Evolutionary conservation across 2,113 vertebrate species (phyloP).

Genomic region (Anolis sagrei): DNA sequence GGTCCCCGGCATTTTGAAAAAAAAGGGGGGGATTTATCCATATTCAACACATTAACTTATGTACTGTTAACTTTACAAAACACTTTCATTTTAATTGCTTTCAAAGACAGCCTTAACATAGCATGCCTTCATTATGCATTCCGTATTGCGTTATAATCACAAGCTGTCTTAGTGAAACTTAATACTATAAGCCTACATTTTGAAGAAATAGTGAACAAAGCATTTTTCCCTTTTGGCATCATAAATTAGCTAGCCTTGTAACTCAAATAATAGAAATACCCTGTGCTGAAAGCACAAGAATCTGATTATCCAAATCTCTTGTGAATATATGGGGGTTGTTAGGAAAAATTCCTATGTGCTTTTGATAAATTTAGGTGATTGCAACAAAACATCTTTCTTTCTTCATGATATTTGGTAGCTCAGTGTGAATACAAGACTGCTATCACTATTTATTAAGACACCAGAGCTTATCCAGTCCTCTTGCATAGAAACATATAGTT

Average conservation of each 20-base stretch:
- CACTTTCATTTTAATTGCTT: conserved; percentile 54
- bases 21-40: background rate
- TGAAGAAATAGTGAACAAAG: background rate
- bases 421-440: too few species aligned
- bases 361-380: conserved; percentile 4
- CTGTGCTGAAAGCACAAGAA: background rate
- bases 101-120: conserved; percentile 36
- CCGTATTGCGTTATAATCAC: conserved; percentile 18
- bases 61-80: conserved; percentile 57
- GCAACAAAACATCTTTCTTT: background rate
- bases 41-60: conserved; percentile 19
- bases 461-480: too few species aligned
- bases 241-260: conserved; percentile 10
- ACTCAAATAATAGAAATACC: conserved; percentile 37
- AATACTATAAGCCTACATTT: background rate
- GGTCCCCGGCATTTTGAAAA: too few species aligned
- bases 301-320: conserved; percentile 8
- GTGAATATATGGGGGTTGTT: background rate
- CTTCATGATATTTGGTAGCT: too few species aligned
- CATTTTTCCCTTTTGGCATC: background rate
- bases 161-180: background rate
- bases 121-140: conserved; percentile 6
- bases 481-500: background rate
- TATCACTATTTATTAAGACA: too few species aligned
- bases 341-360: background rate